Evolutionary conservation across 2,797 vertebrate genomes (phyloP), one percentile per base, ranked within the genome.

Genomic region (Chelidonichthys spinosus): DNA sequence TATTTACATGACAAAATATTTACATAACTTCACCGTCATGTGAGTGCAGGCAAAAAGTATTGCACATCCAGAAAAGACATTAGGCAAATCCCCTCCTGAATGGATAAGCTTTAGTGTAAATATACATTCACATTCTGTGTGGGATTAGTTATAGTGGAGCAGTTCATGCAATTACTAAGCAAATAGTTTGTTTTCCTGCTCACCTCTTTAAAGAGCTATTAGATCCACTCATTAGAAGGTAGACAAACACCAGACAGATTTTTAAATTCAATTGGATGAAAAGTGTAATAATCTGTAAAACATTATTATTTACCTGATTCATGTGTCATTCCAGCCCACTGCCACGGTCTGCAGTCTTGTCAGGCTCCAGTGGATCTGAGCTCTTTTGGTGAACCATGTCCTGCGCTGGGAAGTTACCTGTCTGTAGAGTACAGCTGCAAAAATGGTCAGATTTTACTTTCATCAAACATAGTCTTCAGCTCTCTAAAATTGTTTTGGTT

Each of bases 301-400:
- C 25, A 11, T 32, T 42, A 5, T 14, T 6, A 0, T n/a, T 44
- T 43, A 5, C 43, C 72, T 63, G 4, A 25, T 36, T 35, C 61
- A 4, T 78, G 46, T 85, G 58, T 76, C 18, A 0, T 84, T 89
- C 8, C 85, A 99, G 98, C 90, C 32, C 93, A 95, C 46, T 98
- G 97, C 61, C 97, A 95, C 0, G 96, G 97, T 65, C 95, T 96
- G 54, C 97, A 98, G 85, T 95, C 92, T 2, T 99, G 97, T 82
- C 97, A 98, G 90, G 94, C 95, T 71, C 79, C 93, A 33, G 92
- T 94, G 3, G 94, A 98, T 46, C 67, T 86, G 36, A 86, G 87
- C 67, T 92, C 95, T 64, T 96, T 96, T 83, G 95, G 96, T 87
- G 95, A 98, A 47, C 95, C 95, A 1, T 98, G 97, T 78, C 96